Evolutionary conservation across 2,113 vertebrate species (phyloP).

Genomic region (Baryphthengus martii): DNA sequence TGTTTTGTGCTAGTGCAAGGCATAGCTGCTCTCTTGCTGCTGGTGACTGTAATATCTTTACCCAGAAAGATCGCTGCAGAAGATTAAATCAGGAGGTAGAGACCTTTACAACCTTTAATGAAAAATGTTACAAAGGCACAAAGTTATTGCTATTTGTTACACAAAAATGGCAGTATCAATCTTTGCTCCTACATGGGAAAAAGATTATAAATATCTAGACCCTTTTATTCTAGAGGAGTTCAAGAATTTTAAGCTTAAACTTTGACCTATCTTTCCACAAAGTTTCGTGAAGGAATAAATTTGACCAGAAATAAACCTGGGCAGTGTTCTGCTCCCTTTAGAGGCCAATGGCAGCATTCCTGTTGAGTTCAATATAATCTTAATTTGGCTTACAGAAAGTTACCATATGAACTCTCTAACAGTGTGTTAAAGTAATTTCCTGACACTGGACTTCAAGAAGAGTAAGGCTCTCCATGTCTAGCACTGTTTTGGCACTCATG

Average conservation of each 20-base stretch:
- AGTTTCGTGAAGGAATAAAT: not conserved
- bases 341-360: not conserved
- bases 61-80: not conserved
- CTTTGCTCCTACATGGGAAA: not conserved
- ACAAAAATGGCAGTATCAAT: not conserved
- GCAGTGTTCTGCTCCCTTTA: not conserved
- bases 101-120: not conserved
- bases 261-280: not conserved
- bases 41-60: not conserved
- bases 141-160: not conserved
- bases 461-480: not conserved
- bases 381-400: not conserved
- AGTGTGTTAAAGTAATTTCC: not conserved
- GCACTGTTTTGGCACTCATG: not conserved
- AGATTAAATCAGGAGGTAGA: not conserved
- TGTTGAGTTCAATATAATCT: not conserved
- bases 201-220: not conserved
- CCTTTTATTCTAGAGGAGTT: not conserved
- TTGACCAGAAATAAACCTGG: not conserved
- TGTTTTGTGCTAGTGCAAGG: not conserved
- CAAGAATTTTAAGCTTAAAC: not conserved
- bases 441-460: not conserved
- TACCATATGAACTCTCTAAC: not conserved
- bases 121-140: not conserved
- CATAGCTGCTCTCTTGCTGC: not conserved